Evolutionary conservation across 2,113 vertebrate species (phyloP).

Genomic region (Rhinogobius similis): DNA sequence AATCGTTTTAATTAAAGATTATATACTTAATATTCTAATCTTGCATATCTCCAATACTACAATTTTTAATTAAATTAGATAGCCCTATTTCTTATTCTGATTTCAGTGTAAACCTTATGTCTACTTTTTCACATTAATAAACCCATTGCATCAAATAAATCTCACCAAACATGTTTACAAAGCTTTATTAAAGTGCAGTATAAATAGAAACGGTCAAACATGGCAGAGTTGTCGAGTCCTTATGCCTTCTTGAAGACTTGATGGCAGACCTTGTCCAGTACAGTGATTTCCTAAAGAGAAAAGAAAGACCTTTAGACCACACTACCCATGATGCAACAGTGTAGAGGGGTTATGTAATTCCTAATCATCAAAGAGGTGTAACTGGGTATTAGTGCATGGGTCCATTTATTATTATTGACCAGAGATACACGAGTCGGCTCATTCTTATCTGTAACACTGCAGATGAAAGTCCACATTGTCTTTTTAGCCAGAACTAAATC

Average conservation of each 20-base stretch:
- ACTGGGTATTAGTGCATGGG: neutral
- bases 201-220: constrained; percentile 39
- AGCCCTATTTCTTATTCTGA: too few species aligned
- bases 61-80: too few species aligned
- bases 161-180: neutral
- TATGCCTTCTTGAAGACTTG: constrained; percentile 89
- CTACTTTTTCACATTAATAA: neutral
- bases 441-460: neutral
- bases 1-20: too few species aligned
- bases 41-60: too few species aligned
- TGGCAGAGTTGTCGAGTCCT: constrained; percentile 23
- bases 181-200: constrained; percentile 50
- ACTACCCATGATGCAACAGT: constrained; percentile 29
- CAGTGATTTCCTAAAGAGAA: constrained; percentile 84
- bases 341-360: constrained; percentile 3
- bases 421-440: constrained; percentile 1
- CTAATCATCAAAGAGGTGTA: constrained; percentile 12
- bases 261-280: constrained; percentile 86
- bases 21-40: too few species aligned
- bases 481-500: neutral
- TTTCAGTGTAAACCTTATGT: too few species aligned
- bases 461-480: neutral
- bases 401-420: constrained; percentile 19
- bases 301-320: constrained; percentile 52
- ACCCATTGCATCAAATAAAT: neutral